Percentiles rank a stretch among this genome's conserved stretches.
phyloP scores from a whole-genome alignment of 2,113 vertebrate species.

The Hemichromis elongatus region DNA sequence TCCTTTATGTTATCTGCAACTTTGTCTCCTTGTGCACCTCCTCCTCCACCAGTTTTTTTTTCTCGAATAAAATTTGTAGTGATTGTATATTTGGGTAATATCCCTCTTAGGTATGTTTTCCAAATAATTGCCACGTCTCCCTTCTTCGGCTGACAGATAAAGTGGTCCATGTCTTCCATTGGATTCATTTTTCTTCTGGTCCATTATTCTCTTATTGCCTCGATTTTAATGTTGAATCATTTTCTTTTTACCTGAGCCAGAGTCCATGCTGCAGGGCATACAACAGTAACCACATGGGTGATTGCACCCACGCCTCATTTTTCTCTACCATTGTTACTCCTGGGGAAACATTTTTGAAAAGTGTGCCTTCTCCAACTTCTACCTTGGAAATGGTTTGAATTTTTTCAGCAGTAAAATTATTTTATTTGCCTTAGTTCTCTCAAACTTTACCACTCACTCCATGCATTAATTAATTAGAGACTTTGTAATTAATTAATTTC shows the following conservation, averaged over 20 bases:
- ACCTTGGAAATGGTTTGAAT: neutral
- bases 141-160: neutral
- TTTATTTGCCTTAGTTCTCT: neutral
- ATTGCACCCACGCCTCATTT: neutral
- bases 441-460: neutral
- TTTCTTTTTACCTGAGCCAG: neutral
- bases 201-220: neutral
- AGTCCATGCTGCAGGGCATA: neutral
- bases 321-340: neutral
- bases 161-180: neutral
- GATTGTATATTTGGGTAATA: neutral
- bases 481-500: too few species aligned
- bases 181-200: neutral
- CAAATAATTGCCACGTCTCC: neutral
- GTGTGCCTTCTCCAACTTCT: neutral
- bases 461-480: too few species aligned
- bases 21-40: too few species aligned
- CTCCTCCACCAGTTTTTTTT: too few species aligned
- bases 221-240: neutral
- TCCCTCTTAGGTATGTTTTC: neutral
- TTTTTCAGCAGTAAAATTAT: neutral
- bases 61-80: neutral
- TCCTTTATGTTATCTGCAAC: too few species aligned
- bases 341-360: neutral
- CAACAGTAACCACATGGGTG: neutral